Base-by-base conservation (phyloP, 2,113 vertebrate genomes). In the Meles meles region DNA sequence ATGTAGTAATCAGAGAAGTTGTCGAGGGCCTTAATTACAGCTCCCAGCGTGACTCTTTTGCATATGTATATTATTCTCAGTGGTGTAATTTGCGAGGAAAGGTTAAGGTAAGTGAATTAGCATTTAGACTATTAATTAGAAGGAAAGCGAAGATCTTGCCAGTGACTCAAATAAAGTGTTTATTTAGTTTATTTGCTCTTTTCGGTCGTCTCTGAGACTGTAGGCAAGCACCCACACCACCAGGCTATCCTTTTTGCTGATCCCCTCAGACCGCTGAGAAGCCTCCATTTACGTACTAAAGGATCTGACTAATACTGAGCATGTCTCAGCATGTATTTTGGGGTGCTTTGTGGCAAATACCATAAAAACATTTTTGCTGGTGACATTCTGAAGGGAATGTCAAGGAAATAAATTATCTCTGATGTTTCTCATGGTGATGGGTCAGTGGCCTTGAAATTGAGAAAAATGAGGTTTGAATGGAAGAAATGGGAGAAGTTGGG, bases 391-490 rank as follows among this genome's bases (percentile, higher is more conserved):
- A 98, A 94, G 14, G n/a, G 47, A 47, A 55, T 20, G 5, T 83
- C 92, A 97, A 94, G 95, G 97, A 97, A 96, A 96, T 90, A 96
- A 96, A 96, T 69, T 88, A 25, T 89, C 71, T 79, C 59, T 93
- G 80, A 87, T 97, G 44, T 96, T 97, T 93, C 79, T 87, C 63
- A 84, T 71, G 80, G 69, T 97, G 67, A 88, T 90, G 79, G 97
- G 97, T 80, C 89, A 93, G 57, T 10, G 42, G 81, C 44, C 55
- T 86, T 94, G 59, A 91, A 96, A 95, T 85, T n/a, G 96, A 96
- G 93, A 96, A 96, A 94, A 98, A 96, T 88, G 83, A 94, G 93
- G 11, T 25, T 89, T 69, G 59, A 89, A 92, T 59, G 31, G 47
- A 94, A 97, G 93, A 94, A 89, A 94, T 74, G 12, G 59, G 34